These are phyloP conservation scores for Rafetus swinhoei DNA, from an alignment of 2,113 vertebrate genomes.

Conservation along the genomic window DNA sequence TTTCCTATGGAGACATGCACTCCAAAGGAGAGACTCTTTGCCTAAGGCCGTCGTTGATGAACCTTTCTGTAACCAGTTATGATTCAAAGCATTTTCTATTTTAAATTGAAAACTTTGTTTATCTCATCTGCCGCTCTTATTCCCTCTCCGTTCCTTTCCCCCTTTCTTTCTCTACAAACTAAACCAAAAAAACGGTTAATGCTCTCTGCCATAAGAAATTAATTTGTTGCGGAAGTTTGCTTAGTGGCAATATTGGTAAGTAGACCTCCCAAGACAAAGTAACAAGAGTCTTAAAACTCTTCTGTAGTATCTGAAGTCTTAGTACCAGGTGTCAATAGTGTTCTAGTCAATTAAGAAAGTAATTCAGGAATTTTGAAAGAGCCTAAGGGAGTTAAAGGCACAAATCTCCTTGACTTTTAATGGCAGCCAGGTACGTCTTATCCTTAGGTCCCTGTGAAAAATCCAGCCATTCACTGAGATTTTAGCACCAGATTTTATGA, in stretches of 20 bases:
- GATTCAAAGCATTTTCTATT: conserved; percentile 68
- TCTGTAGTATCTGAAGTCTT: conserved; percentile 52
- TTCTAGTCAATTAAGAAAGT: conserved; percentile 22
- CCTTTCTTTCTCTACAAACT: neutral
- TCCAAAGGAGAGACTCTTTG: conserved; percentile 46
- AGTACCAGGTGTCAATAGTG: conserved; percentile 61
- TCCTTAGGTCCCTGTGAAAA: neutral
- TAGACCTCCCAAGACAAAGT: conserved; percentile 29
- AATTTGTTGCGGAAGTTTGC: conserved; percentile 67
- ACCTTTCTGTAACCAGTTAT: conserved; percentile 65
- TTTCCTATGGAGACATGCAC: conserved; percentile 31
- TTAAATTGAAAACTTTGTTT: conserved; percentile 68
- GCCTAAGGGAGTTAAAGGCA: neutral
- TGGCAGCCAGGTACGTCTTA: too few relatives aligned
- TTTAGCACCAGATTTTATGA: neutral
- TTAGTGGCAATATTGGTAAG: conserved; percentile 56
- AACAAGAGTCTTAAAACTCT: conserved; percentile 44
- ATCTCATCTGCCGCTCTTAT: neutral
- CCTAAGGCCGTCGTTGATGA: conserved; percentile 31
- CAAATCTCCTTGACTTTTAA: conserved; percentile 15
- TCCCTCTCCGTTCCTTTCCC: neutral
- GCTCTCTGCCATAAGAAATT: conserved; percentile 56
- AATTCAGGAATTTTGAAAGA: conserved; percentile 45
- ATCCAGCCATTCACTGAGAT: conserved; percentile 4
- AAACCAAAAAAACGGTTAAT: conserved; percentile 49